These are phyloP conservation scores for Andrena dorsata DNA, from an alignment of 2,888 invertebrate species.

Conservation along the genomic window DNA sequence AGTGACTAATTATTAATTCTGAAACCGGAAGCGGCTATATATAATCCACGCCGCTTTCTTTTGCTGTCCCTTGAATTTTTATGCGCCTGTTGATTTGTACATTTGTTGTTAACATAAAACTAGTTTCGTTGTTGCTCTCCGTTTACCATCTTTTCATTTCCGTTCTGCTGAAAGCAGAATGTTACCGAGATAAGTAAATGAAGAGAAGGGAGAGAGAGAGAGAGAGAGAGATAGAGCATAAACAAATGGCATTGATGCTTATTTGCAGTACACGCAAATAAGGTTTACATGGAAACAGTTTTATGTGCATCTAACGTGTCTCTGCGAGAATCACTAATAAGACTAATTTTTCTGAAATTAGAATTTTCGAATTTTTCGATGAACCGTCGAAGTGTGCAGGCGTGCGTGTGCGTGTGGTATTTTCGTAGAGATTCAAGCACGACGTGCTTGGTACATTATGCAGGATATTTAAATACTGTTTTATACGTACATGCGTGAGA, in stretches of 20 bases:
- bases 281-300: slow-evolving; percentile 33
- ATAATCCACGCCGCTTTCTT: slow-evolving; percentile 19
- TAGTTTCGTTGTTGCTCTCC: slow-evolving; percentile 27
- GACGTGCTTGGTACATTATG: slow-evolving; percentile 49
- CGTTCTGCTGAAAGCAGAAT: slow-evolving; percentile 29
- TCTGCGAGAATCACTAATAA: slow-evolving; percentile 40
- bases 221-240: slow-evolving; percentile 1
- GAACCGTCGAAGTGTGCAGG: slow-evolving; percentile 20
- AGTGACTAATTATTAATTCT: slow-evolving; percentile 13
- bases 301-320: slow-evolving; percentile 25
- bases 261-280: slow-evolving; percentile 15
- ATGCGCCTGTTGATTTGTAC: slow-evolving; percentile 10
- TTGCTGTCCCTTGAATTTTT: not conserved
- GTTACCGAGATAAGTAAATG: slow-evolving; percentile 15
- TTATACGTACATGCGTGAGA: slow-evolving; percentile 12
- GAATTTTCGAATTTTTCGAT: slow-evolving; percentile 32
- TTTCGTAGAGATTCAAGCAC: slow-evolving; percentile 47
- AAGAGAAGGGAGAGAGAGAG: slow-evolving; percentile 7
- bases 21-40: slow-evolving; percentile 22
- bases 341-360: slow-evolving; percentile 22
- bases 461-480: slow-evolving; percentile 50
- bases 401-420: slow-evolving; percentile 22
- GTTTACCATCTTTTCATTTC: slow-evolving; percentile 8
- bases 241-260: slow-evolving; percentile 18
- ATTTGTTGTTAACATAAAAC: slow-evolving; percentile 37